These are phyloP conservation scores for Pectinophora gossypiella DNA, from an alignment of 1,140 invertebrate species.

Conservation along the genomic window DNA sequence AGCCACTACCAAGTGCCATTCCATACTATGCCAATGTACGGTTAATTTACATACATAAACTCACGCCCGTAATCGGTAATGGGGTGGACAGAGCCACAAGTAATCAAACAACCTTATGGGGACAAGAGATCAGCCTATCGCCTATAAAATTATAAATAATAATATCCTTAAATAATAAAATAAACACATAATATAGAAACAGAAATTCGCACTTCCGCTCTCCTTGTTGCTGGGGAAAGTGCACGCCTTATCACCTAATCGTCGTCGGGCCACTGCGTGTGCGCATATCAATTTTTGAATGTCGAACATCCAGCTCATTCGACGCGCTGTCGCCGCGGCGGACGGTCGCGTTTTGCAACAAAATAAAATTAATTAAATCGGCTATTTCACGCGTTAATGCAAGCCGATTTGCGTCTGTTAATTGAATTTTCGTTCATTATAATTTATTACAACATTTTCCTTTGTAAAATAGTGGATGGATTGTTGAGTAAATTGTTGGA, in stretches of 20 bases:
- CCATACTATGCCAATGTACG: too few relatives aligned
- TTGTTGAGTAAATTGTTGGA: slow-evolving; percentile 29
- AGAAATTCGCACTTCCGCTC: neutral
- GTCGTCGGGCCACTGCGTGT: slow-evolving; percentile 25
- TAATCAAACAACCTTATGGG: too few relatives aligned
- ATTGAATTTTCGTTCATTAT: slow-evolving; percentile 45
- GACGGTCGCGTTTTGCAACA: slow-evolving; percentile 16
- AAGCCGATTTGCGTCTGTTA: slow-evolving; percentile 32
- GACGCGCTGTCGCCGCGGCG: slow-evolving; percentile 27
- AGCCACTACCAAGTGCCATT: too few relatives aligned
- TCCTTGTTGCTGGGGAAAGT: neutral
- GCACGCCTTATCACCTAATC: neutral
- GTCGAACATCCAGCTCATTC: slow-evolving; percentile 31
- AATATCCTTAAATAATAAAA: too few relatives aligned
- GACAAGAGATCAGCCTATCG: too few relatives aligned
- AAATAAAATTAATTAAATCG: too few relatives aligned
- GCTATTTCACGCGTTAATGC: slow-evolving; percentile 21
- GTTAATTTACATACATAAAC: too few relatives aligned
- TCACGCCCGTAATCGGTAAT: too few relatives aligned
- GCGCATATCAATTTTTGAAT: slow-evolving; percentile 29
- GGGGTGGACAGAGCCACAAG: too few relatives aligned
- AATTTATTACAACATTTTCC: slow-evolving; percentile 56
- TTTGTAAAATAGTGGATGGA: slow-evolving; percentile 50
- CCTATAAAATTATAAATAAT: too few relatives aligned
- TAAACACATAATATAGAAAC: too few relatives aligned